Evolutionary conservation across 2,888 invertebrate genomes (phyloP).

Genomic region (Melinopterus prodromus): DNA sequence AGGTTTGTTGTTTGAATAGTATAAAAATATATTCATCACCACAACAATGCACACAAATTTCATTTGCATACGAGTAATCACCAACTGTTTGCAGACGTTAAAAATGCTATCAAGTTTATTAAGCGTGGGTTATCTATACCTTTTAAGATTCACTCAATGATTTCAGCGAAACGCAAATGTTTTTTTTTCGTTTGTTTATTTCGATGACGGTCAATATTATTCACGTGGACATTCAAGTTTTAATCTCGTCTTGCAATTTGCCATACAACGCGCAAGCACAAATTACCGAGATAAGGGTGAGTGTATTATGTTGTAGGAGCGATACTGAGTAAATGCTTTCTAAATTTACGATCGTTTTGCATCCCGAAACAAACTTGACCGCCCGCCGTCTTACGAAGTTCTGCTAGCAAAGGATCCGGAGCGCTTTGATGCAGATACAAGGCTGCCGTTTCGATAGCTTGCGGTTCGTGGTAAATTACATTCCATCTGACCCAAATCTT

Average conservation of each 20-base stretch:
- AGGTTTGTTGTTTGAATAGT: too few relatives aligned
- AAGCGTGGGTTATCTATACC: background rate
- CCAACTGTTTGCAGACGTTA: background rate
- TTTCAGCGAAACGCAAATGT: background rate
- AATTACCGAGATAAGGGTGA: constrained; percentile 19
- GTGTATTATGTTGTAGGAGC: constrained; percentile 20
- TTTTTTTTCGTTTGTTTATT: background rate
- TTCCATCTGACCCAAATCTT: background rate
- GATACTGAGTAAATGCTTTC: constrained; percentile 17
- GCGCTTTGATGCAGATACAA: background rate
- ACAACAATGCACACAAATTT: background rate
- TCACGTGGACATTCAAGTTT: background rate
- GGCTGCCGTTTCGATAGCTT: constrained; percentile 4
- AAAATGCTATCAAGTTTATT: background rate
- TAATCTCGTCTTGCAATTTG: constrained; percentile 23
- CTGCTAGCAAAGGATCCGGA: background rate
- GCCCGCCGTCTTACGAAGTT: background rate
- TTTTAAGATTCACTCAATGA: background rate
- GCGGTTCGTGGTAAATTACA: constrained; percentile 4
- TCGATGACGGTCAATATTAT: background rate
- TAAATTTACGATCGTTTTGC: background rate
- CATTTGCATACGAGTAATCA: background rate
- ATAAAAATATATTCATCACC: background rate
- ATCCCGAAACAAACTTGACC: background rate
- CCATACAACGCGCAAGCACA: constrained; percentile 15